Evolutionary conservation across 1,140 invertebrate genomes (phyloP).

Genomic region (Drosophila trapezifrons): DNA sequence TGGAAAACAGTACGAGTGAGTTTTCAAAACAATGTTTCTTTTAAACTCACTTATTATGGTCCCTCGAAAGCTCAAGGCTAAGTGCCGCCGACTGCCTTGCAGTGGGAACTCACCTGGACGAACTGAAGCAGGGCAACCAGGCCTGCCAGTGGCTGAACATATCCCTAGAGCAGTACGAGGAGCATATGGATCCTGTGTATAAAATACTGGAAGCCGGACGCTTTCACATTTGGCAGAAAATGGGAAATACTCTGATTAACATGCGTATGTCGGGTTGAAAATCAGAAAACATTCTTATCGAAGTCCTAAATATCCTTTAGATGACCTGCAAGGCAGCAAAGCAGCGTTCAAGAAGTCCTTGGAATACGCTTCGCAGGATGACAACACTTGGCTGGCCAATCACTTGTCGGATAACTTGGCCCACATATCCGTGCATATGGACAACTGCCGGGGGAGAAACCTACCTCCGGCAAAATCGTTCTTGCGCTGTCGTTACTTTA

Average conservation of each 20-base stretch:
- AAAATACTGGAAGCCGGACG: slow-evolving; percentile 24
- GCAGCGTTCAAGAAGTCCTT: background rate
- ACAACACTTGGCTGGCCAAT: background rate
- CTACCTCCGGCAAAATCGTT: slow-evolving; percentile 31
- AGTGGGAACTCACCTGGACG: slow-evolving; percentile 26
- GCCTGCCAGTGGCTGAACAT: slow-evolving; percentile 37
- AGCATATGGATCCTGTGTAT: slow-evolving; percentile 25
- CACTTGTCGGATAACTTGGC: slow-evolving; percentile 14
- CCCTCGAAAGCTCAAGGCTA: slow-evolving; percentile 22
- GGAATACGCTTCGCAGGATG: background rate
- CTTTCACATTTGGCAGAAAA: slow-evolving; percentile 22
- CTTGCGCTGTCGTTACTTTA: slow-evolving; percentile 92
- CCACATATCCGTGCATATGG: slow-evolving; percentile 12
- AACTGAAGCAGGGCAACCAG: background rate
- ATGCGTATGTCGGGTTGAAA: slow-evolving; percentile 1
- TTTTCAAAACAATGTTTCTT: background rate
- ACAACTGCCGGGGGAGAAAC: slow-evolving; percentile 31
- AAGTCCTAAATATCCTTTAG: background rate
- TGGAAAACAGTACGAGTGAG: slow-evolving; percentile 43
- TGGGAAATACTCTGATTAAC: slow-evolving; percentile 3
- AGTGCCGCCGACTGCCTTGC: slow-evolving; percentile 44
- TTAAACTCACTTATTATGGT: too few species aligned
- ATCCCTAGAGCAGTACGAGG: slow-evolving; percentile 32
- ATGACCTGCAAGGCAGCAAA: slow-evolving; percentile 1
- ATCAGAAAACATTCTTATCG: too few species aligned